Percentiles rank a stretch among this genome's conserved stretches.
phyloP scores from a whole-genome alignment of 2,113 vertebrate genomes.

The Junco hyemalis region DNA sequence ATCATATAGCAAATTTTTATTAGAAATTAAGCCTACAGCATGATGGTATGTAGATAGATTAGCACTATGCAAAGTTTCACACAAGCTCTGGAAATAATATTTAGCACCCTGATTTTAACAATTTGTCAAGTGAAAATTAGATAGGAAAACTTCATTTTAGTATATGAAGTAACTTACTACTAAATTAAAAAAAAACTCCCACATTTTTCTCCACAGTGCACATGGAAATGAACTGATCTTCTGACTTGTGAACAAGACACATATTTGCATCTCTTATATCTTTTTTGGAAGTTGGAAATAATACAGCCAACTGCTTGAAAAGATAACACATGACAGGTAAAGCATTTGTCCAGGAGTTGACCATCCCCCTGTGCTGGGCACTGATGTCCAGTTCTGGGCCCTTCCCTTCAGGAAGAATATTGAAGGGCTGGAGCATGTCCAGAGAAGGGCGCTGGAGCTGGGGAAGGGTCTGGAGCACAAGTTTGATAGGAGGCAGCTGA shows the following conservation, averaged over 20 bases:
- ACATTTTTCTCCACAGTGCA: neutral
- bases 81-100: neutral
- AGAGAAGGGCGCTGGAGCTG: neutral
- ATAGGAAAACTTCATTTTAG: neutral
- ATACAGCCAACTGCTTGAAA: neutral
- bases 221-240: neutral
- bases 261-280: neutral
- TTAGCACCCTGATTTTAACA: neutral
- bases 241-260: neutral
- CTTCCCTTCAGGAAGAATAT: neutral
- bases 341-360: neutral
- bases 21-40: neutral
- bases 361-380: too few relatives aligned
- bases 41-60: neutral
- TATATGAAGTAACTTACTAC: neutral
- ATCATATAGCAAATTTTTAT: neutral
- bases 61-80: neutral
- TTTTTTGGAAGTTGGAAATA: neutral
- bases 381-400: neutral
- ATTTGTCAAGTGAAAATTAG: neutral
- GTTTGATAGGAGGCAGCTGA: neutral
- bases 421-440: accelerated
- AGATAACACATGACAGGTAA: neutral
- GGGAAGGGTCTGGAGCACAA: neutral
- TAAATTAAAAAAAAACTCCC: neutral